phyloP scores from a whole-genome alignment of 2,888 invertebrate species.

The Calameuta filiformis region DNA sequence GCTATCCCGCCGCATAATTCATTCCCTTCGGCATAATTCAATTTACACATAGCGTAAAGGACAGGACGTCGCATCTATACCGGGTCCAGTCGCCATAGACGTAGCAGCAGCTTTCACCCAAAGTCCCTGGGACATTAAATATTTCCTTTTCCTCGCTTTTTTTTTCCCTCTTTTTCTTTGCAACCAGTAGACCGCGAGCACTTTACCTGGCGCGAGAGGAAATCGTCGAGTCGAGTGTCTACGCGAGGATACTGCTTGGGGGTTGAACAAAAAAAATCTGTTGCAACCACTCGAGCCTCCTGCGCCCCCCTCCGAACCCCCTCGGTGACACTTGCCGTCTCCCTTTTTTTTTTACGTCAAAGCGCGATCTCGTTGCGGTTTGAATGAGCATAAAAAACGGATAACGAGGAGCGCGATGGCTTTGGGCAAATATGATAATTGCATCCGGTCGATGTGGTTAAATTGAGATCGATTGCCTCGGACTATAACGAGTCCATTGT shows the following conservation, averaged over 20 bases:
- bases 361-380: background rate
- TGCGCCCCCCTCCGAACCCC: background rate
- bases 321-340: background rate
- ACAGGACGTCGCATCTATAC: background rate
- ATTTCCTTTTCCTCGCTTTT: background rate
- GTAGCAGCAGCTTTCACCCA: background rate
- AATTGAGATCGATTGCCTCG: background rate
- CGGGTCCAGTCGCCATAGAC: background rate
- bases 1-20: background rate
- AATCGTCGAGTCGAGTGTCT: background rate
- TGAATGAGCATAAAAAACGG: background rate
- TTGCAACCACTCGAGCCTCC: background rate
- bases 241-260: background rate
- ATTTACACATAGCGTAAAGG: background rate
- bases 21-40: constrained; percentile 5
- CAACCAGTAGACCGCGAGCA: background rate
- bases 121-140: background rate
- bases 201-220: background rate
- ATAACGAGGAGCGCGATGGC: background rate
- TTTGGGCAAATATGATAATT: background rate
- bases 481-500: background rate
- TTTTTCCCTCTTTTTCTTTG: background rate
- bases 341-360: background rate
- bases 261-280: background rate
- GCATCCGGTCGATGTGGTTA: background rate